A percentile compares a stretch with the other conserved stretches of the same genome.
Conservation (phyloP, 2,888 invertebrate species). For the Artemia sp. region DNA sequence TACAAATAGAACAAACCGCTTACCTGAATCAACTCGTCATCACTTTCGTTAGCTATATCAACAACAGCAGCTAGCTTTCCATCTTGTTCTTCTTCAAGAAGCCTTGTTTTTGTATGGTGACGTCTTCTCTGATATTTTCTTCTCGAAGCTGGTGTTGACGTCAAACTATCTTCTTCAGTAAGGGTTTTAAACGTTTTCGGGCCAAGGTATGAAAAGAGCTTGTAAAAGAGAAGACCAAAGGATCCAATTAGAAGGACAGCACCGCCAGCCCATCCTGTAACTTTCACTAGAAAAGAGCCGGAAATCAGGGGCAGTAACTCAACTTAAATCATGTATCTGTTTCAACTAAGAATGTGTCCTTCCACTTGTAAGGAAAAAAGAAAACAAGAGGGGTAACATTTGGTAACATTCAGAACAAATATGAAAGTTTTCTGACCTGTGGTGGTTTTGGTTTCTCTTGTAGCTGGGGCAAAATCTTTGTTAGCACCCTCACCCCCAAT, state of each 20-base stretch:
- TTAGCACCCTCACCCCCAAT: too few species aligned
- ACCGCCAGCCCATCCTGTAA: constrained; percentile 9
- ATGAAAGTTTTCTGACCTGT: too few species aligned
- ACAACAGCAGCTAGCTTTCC: background rate
- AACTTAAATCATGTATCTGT: too few species aligned
- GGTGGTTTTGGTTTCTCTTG: too few species aligned
- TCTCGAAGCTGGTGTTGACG: constrained; percentile 1
- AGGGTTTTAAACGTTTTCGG: background rate
- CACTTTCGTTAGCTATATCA: constrained; percentile 9
- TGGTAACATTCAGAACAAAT: too few species aligned
- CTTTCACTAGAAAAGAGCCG: background rate
- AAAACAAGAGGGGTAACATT: too few species aligned
- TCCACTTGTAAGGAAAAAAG: too few species aligned
- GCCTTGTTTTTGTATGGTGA: background rate
- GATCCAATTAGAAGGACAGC: constrained; percentile 14
- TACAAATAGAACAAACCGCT: background rate
- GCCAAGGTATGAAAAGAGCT: background rate
- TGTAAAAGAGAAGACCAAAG: background rate
- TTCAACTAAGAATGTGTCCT: too few species aligned
- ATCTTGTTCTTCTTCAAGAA: background rate
- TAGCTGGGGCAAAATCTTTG: too few species aligned
- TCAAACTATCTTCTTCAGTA: background rate
- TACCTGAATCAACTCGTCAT: background rate
- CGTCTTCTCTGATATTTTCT: background rate
- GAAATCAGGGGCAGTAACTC: background rate